phyloP scores from a whole-genome alignment of 2,797 vertebrate species.

The Pelodytes ibericus region DNA sequence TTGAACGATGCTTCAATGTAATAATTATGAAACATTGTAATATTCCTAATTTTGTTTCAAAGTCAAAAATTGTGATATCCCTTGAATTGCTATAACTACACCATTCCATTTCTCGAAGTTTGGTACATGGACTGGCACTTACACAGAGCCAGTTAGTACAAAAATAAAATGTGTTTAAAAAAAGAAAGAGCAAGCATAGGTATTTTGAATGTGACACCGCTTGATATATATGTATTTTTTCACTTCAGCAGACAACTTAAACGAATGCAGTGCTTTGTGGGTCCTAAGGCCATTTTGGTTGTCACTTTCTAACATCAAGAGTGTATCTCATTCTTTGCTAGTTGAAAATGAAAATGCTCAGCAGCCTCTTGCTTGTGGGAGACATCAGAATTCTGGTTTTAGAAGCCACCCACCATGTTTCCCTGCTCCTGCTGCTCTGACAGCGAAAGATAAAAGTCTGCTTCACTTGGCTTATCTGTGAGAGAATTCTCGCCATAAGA shows the following conservation, averaged over 20 bases:
- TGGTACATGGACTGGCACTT: no score
- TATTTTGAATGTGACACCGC: constrained; percentile 2
- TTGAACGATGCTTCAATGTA: no score
- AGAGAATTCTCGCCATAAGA: constrained; percentile 28
- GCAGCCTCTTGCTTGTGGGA: constrained; percentile 34
- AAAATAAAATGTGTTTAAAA: not conserved
- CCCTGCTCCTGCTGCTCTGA: constrained; percentile 43
- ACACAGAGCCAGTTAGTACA: not conserved
- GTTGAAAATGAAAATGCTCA: constrained; percentile 31
- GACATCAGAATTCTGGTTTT: constrained; percentile 42
- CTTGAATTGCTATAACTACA: no score
- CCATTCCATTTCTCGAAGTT: no score
- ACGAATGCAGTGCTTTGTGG: not conserved
- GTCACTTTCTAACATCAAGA: constrained; percentile 24
- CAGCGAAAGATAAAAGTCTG: constrained; percentile 51
- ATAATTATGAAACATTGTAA: no score
- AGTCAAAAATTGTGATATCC: no score
- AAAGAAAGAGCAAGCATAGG: not conserved
- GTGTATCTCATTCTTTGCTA: not conserved
- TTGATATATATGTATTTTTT: constrained; percentile 28
- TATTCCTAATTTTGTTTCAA: no score
- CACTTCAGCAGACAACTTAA: not conserved
- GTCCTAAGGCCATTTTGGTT: constrained; percentile 26
- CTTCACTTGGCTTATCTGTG: constrained; percentile 37
- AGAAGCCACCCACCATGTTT: constrained; percentile 43